These are phyloP conservation scores for Salvelinus fontinalis DNA, from an alignment of 2,113 vertebrate species.

Conservation along the genomic window DNA sequence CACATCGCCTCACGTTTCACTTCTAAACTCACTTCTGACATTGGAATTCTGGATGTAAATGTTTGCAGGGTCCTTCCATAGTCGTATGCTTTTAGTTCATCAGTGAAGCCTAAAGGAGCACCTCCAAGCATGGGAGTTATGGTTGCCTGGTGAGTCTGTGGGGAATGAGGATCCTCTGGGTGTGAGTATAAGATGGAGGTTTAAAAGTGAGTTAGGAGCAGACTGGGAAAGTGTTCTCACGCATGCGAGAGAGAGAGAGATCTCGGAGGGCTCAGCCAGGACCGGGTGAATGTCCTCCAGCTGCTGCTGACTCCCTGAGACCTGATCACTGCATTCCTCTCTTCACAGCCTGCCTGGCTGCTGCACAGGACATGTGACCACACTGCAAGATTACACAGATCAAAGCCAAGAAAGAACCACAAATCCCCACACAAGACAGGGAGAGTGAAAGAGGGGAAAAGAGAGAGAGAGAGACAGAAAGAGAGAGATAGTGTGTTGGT, in stretches of 20 bases:
- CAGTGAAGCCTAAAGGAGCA: slow-evolving; percentile 43
- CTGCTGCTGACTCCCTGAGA: slow-evolving; percentile 1
- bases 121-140: slow-evolving; percentile 44
- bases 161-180: slow-evolving; percentile 18
- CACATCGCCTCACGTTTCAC: slow-evolving; percentile 37
- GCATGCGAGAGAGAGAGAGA: neutral
- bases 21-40: slow-evolving; percentile 34
- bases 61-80: slow-evolving; percentile 36
- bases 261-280: no score
- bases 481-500: neutral
- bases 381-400: slow-evolving; percentile 16
- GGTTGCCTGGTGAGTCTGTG: slow-evolving; percentile 22
- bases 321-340: neutral
- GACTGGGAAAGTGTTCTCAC: slow-evolving; percentile 14
- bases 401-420: neutral
- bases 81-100: neutral
- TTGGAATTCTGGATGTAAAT: slow-evolving; percentile 30
- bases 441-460: neutral
- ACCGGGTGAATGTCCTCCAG: neutral
- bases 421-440: neutral
- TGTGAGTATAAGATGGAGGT: neutral
- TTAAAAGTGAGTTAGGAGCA: slow-evolving; percentile 8
- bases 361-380: slow-evolving; percentile 16
- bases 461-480: neutral
- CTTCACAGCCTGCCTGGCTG: neutral